These are phyloP conservation scores for Dolichallabes microphthalmus DNA, from an alignment of 2,113 vertebrate species.

Conservation along the genomic window DNA sequence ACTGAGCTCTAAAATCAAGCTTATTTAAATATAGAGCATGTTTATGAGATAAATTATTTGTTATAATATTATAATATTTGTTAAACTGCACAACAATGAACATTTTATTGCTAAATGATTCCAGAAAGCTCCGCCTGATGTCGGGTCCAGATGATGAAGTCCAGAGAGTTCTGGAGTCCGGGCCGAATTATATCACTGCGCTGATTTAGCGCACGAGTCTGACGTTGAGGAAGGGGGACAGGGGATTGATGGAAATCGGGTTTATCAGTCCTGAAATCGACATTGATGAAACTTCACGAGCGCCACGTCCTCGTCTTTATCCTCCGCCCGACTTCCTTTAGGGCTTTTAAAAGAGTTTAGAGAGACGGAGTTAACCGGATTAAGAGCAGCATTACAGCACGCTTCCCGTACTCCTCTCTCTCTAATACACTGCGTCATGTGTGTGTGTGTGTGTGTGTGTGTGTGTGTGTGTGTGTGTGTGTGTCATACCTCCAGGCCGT, in stretches of 20 bases:
- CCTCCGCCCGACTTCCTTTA: conserved; percentile 5
- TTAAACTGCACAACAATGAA: background rate
- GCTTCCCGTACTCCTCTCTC: conserved; percentile 65
- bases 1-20: background rate
- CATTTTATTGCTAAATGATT: background rate
- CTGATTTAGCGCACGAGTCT: background rate
- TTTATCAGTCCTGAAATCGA: conserved; percentile 20
- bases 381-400: conserved; percentile 62
- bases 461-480: conserved; percentile 38
- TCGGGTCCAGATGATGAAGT: background rate
- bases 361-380: conserved; percentile 69
- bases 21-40: background rate
- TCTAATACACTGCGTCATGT: conserved; percentile 45
- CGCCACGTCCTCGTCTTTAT: background rate
- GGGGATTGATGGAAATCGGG: background rate
- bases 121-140: background rate
- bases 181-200: background rate
- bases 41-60: background rate
- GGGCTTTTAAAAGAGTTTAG: conserved; percentile 65
- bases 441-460: conserved; percentile 38
- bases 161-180: background rate
- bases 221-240: conserved; percentile 9
- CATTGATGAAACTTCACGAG: conserved; percentile 49
- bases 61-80: background rate
- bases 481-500: conserved; percentile 35